Evolutionary conservation across 2,113 vertebrate species (phyloP), one percentile per base, ranked within the genome.

Genomic region (Nannobrachium achirus): DNA sequence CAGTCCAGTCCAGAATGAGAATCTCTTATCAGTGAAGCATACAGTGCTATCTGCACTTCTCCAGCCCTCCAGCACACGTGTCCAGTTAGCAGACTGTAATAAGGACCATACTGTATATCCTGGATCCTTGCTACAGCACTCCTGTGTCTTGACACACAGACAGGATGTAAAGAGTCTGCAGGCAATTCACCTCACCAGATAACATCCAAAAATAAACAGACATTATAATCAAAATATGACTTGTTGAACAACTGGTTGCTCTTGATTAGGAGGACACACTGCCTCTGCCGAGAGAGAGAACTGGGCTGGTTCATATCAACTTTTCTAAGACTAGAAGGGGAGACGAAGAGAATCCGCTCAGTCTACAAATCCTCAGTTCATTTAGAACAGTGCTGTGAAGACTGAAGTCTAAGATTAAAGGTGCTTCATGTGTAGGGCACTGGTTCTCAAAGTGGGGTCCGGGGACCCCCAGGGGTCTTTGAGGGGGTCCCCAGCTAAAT

Each of bases 201-300:
- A 44, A 64, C 65, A 79, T 79, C 74, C 52, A 57, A 51, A 61
- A 66, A 75, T 48, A 78, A 87, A 78, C 49, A 74, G 65, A 68
- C 53, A 50, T 57, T 25, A 69, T 16, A 50, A 63, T 76, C 44
- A 71, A 71, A 72, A 69, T 50, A 45, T 50, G 68, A 59, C 14
- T 40, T 66, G 39, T 15, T 66, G 41, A 46, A 55, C 46, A 46
- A 46, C 44, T 56, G 13, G 40, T 56, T 66, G 51, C 25, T 56
- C 19, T 56, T 13, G 13, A 60, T 60, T 56, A 42, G 40, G 46
- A 52, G 62, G 33, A 16, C 15, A 9, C 15, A 10, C 1, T 15
- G 48, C 15, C 6, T 16, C 49, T 40, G 33, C 19, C 15, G 14
- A 7, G 16, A n/a, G 16, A n/a, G 20, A 39, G 53, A 56, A 14